Conservation (phyloP, 2,797 vertebrate genomes). For the Pogonophryne albipinna region DNA sequence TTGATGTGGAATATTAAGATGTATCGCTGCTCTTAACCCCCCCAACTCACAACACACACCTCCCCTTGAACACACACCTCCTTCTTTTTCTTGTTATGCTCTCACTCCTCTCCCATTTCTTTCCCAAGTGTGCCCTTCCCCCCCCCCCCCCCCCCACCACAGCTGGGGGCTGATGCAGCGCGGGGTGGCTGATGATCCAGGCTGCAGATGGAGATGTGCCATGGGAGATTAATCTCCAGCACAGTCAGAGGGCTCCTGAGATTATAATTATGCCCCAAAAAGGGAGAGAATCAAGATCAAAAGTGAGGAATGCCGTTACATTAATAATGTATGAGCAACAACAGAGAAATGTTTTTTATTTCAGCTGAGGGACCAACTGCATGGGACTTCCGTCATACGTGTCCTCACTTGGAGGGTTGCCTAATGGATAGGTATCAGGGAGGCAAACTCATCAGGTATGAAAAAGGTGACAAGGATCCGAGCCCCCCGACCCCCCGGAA, state of each 20-base stretch:
- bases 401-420: conserved; percentile 24
- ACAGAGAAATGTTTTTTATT: conserved; percentile 38
- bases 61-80: conserved; percentile 3
- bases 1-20: conserved; percentile 71
- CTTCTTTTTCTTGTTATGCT: conserved; percentile 10
- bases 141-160: conserved; percentile 36
- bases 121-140: conserved; percentile 45
- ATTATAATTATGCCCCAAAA: conserved; percentile 78
- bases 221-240: conserved; percentile 86
- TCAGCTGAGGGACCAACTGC: conserved; percentile 31
- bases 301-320: conserved; percentile 48
- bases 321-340: conserved; percentile 74
- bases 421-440: conserved; percentile 32
- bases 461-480: no score
- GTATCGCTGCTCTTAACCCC: conserved; percentile 50
- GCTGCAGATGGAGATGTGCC: conserved; percentile 85
- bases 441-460: no score
- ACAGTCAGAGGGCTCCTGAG: conserved; percentile 81
- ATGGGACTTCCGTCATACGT: conserved; percentile 37
- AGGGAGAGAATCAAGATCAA: conserved; percentile 47
- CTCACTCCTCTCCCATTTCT: conserved; percentile 3
- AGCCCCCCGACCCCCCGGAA: no score
- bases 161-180: conserved; percentile 78
- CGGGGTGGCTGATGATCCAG: conserved; percentile 68
- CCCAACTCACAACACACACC: neutral